phyloP scores from a whole-genome alignment of 1,140 invertebrate species.

The Sycophila sp. region DNA sequence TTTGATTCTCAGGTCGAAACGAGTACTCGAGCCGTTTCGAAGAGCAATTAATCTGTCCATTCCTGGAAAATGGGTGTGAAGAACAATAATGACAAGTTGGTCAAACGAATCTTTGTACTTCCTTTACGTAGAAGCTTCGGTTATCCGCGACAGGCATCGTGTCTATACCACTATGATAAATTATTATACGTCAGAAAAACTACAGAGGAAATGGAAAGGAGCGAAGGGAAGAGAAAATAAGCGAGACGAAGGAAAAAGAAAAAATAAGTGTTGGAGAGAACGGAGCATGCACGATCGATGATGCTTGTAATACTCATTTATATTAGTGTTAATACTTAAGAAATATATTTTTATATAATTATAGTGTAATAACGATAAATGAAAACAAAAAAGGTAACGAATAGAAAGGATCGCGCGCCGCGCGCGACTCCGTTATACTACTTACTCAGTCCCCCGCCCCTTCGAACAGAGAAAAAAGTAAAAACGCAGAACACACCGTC shows the following conservation, averaged over 20 bases:
- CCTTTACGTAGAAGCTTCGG: slow-evolving; percentile 63
- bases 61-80: slow-evolving; percentile 35
- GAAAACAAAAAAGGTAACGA: slow-evolving; percentile 14
- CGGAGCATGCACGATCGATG: slow-evolving; percentile 34
- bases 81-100: slow-evolving; percentile 40
- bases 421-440: slow-evolving; percentile 39
- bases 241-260: no score
- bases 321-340: slow-evolving; percentile 67
- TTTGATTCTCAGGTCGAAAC: no score
- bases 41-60: slow-evolving; percentile 14
- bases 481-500: neutral
- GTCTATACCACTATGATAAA: slow-evolving; percentile 52
- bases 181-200: slow-evolving; percentile 14
- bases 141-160: slow-evolving; percentile 67
- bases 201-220: neutral
- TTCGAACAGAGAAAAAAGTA: neutral
- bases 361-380: slow-evolving; percentile 60
- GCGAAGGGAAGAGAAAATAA: neutral
- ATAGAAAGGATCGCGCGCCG: slow-evolving; percentile 48
- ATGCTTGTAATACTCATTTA: slow-evolving; percentile 68
- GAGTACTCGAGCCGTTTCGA: neutral
- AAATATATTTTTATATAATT: slow-evolving; percentile 69
- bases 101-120: slow-evolving; percentile 53
- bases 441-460: slow-evolving; percentile 14
- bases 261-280: slow-evolving; percentile 39